Evolutionary conservation across 1,140 invertebrate species (phyloP).

Genomic region (Condylostylus longicornis): DNA sequence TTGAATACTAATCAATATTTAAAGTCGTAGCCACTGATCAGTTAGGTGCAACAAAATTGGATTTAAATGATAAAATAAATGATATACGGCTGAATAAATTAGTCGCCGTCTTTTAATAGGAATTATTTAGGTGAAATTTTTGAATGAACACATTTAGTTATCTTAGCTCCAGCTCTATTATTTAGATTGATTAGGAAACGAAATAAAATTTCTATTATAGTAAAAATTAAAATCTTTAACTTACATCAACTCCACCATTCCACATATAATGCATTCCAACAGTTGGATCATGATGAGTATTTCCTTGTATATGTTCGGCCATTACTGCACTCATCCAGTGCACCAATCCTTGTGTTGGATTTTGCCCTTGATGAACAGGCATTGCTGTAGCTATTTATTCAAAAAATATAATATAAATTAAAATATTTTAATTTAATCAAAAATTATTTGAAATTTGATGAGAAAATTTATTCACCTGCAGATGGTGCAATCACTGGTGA

Average conservation of each 20-base stretch:
- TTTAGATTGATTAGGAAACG: too few species aligned
- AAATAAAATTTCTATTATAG: too few species aligned
- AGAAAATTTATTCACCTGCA: too few species aligned
- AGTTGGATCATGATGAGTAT: constrained; percentile 44
- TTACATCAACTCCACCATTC: constrained; percentile 46
- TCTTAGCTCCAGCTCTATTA: too few species aligned
- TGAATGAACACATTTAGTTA: too few species aligned
- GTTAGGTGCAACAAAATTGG: too few species aligned
- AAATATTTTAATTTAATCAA: not conserved
- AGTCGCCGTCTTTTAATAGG: too few species aligned
- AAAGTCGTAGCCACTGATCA: too few species aligned
- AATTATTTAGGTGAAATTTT: too few species aligned
- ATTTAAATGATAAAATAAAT: too few species aligned
- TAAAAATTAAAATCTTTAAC: constrained; percentile 19
- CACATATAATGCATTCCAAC: constrained; percentile 53
- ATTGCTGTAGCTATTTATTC: constrained; percentile 21
- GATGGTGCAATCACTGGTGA: not conserved
- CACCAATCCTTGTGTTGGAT: constrained; percentile 52
- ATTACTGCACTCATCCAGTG: constrained; percentile 70
- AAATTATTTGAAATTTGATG: not conserved
- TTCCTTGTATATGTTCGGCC: constrained; percentile 61
- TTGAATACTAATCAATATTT: too few species aligned
- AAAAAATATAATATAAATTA: constrained; percentile 10
- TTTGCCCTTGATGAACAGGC: constrained; percentile 38
- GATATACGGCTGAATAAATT: too few species aligned